phyloP scores from a whole-genome alignment of 2,888 invertebrate species.

The Hypena proboscidalis region DNA sequence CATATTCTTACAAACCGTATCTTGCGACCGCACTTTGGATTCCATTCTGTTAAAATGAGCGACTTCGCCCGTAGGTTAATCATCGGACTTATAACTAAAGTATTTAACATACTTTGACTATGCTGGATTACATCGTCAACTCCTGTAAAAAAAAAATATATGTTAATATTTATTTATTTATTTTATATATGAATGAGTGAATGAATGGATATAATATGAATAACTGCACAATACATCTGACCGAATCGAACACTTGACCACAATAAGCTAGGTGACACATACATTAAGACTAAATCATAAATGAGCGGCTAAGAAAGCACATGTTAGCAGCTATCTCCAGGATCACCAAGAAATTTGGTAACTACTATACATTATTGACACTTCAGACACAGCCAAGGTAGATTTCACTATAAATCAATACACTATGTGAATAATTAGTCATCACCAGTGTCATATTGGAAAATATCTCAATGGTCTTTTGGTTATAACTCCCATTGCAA shows the following conservation, averaged over 20 bases:
- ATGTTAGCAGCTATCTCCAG: too few relatives aligned
- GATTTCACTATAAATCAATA: conserved; percentile 32
- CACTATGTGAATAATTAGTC: conserved; percentile 21
- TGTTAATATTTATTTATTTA: neutral
- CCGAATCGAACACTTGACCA: too few relatives aligned
- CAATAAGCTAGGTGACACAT: too few relatives aligned
- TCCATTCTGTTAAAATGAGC: conserved; percentile 31
- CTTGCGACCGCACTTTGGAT: conserved; percentile 39
- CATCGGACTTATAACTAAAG: conserved; percentile 68
- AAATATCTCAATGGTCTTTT: too few relatives aligned
- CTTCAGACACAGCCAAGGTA: conserved; percentile 38
- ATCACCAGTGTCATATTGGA: conserved; percentile 26
- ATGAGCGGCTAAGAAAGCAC: too few relatives aligned
- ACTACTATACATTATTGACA: too few relatives aligned
- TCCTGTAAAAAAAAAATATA: conserved; percentile 66
- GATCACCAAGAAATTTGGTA: too few relatives aligned
- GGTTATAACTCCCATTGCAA: too few relatives aligned
- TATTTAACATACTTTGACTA: conserved; percentile 56
- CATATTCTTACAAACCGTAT: conserved; percentile 37
- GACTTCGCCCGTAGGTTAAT: conserved; percentile 29
- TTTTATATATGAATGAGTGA: neutral
- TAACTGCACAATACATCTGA: too few relatives aligned
- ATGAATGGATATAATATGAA: too few relatives aligned
- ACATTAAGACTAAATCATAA: too few relatives aligned
- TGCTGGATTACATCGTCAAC: conserved; percentile 81